These are phyloP conservation scores for Micromussa lordhowensis DNA, from an alignment of 92 coral and sea anemone species.

Conservation along the genomic window DNA sequence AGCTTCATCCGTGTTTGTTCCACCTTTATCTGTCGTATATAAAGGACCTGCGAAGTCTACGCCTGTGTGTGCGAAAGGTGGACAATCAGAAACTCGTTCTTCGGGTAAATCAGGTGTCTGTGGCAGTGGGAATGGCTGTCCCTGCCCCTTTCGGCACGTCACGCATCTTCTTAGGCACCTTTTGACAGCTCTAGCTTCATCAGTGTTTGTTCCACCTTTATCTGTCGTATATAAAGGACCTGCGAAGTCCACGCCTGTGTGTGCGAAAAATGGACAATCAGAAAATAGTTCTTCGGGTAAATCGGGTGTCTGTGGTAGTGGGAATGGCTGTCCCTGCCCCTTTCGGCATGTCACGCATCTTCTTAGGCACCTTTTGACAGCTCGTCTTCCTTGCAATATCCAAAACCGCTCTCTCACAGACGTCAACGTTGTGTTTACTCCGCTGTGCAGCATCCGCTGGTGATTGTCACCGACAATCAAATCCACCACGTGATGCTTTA, in stretches of 20 bases:
- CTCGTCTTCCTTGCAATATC: constrained; percentile 50
- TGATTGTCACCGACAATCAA: constrained; percentile 39
- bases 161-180: too few relatives aligned
- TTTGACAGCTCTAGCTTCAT: too few relatives aligned
- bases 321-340: constrained; percentile 27
- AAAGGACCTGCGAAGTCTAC: too few relatives aligned
- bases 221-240: constrained; percentile 50
- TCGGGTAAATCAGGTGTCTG: too few relatives aligned
- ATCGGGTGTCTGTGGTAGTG: constrained; percentile 44
- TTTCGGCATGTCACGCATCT: constrained; percentile 34
- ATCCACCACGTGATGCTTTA: constrained; percentile 37
- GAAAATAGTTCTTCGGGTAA: constrained; percentile 45
- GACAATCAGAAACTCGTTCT: too few relatives aligned
- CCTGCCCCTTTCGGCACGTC: too few relatives aligned
- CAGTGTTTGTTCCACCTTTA: constrained; percentile 26
- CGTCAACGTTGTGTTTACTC: constrained; percentile 37
- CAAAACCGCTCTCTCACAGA: constrained; percentile 52
- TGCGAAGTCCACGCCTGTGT: constrained; percentile 65
- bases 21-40: too few relatives aligned
- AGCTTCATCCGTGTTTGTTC: too few relatives aligned
- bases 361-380: constrained; percentile 43
- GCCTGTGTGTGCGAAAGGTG: too few relatives aligned
- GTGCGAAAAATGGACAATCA: constrained; percentile 62
- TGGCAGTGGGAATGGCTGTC: too few relatives aligned
- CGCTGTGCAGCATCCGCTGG: constrained; percentile 41